Conservation (phyloP, 1,140 invertebrate species). For the Habropoda laboriosa region DNA sequence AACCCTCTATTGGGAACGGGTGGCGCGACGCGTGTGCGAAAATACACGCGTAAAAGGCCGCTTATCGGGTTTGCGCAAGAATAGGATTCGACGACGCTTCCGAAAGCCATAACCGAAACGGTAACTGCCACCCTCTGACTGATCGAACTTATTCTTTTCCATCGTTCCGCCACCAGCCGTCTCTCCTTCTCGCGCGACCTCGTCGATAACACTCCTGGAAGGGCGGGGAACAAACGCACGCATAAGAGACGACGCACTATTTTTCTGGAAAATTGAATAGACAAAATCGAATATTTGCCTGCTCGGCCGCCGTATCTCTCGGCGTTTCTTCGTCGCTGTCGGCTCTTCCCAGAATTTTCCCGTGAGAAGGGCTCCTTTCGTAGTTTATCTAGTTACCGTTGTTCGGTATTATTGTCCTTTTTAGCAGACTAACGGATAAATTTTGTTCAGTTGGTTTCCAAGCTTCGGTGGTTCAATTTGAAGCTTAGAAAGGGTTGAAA, state of each 20-base stretch:
- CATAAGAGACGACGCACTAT: conserved; percentile 56
- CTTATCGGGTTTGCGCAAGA: conserved; percentile 82
- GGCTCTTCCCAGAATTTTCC: neutral
- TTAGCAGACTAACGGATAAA: too few relatives aligned
- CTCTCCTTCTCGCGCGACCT: conserved; percentile 38
- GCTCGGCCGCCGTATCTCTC: conserved; percentile 31
- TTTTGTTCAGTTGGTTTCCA: too few relatives aligned
- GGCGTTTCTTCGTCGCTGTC: neutral
- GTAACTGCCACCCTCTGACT: conserved; percentile 81
- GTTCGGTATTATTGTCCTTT: too few relatives aligned
- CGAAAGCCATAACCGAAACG: conserved; percentile 83
- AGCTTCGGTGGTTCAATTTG: too few relatives aligned
- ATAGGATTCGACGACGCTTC: conserved; percentile 81
- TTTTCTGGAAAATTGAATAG: conserved; percentile 79
- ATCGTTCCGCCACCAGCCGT: conserved; percentile 33
- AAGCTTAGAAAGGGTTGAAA: too few relatives aligned
- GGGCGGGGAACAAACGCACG: neutral
- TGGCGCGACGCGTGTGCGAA: conserved; percentile 61
- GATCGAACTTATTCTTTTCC: conserved; percentile 80
- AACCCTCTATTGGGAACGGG: neutral
- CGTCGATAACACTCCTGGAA: conserved; percentile 65
- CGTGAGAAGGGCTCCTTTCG: neutral
- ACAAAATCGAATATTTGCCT: conserved; percentile 75
- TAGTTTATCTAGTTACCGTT: too few relatives aligned
- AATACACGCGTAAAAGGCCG: conserved; percentile 75